Percentiles rank a stretch among this genome's conserved stretches.
Evolutionary conservation across 1,140 invertebrate genomes (phyloP).

Genomic region (Diploscapter pachys): DNA sequence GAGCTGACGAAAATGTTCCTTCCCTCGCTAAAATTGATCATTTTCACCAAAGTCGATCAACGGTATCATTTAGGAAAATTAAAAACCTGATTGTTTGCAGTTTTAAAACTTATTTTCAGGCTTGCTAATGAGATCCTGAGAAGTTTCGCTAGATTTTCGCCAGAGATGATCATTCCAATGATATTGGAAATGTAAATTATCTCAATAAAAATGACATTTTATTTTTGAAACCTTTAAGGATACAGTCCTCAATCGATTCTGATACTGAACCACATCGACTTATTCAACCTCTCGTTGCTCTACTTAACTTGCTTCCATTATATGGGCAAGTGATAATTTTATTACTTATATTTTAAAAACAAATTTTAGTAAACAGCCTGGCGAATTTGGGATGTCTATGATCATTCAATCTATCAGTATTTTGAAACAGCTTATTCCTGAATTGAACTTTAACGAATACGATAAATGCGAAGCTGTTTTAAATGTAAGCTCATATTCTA

Average conservation of each 20-base stretch:
- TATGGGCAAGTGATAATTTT: conserved; percentile 29
- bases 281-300: conserved; percentile 43
- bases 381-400: conserved; percentile 65
- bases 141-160: conserved; percentile 67
- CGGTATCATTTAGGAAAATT: neutral
- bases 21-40: conserved; percentile 70
- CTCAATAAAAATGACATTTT: conserved; percentile 45
- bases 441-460: conserved; percentile 84
- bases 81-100: too few relatives aligned
- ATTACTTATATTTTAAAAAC: conserved; percentile 30
- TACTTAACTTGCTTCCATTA: too few relatives aligned
- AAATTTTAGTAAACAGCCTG: conserved; percentile 67
- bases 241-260: conserved; percentile 76
- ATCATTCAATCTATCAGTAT: conserved; percentile 77
- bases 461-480: conserved; percentile 72
- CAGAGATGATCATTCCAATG: conserved; percentile 77
- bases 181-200: conserved; percentile 71
- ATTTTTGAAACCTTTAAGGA: conserved; percentile 55
- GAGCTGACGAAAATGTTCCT: conserved; percentile 74
- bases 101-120: too few relatives aligned
- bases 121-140: conserved; percentile 8
- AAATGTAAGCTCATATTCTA: conserved; percentile 28
- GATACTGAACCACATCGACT: conserved; percentile 78
- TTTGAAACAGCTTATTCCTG: conserved; percentile 75
- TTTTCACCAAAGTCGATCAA: conserved; percentile 70